phyloP scores from a whole-genome alignment of 2,113 vertebrate species.

The Cepphus grylle region DNA sequence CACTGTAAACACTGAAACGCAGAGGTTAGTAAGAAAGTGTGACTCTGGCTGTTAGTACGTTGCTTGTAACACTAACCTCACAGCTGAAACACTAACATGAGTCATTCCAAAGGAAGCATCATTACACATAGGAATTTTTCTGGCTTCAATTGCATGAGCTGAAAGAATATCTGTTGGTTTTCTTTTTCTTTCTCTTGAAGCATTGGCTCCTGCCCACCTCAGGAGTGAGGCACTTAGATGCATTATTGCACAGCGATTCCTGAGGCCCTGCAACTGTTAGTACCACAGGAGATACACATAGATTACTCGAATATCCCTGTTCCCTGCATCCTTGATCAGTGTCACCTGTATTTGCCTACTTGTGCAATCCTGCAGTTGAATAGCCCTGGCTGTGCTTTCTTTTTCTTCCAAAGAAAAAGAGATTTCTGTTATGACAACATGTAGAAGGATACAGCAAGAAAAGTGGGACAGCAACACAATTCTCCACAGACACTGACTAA shows the following conservation, averaged over 20 bases:
- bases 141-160: not conserved
- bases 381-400: not conserved
- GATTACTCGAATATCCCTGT: not conserved
- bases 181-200: not conserved
- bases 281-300: accelerated
- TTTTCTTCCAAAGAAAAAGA: too few species aligned
- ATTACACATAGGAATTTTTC: not conserved
- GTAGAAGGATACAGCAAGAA: not conserved
- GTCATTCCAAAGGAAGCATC: not conserved
- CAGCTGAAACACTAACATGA: accelerated
- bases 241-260: accelerated
- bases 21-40: not conserved
- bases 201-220: not conserved
- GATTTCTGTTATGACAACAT: not conserved
- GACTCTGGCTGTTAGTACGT: not conserved
- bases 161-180: not conserved
- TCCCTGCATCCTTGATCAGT: not conserved
- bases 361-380: not conserved
- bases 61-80: not conserved
- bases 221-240: not conserved
- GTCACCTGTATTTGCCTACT: not conserved
- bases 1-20: accelerated
- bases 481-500: not conserved
- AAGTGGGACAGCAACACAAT: not conserved
- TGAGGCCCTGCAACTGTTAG: not conserved